Conservation (phyloP, 2,888 invertebrate genomes). For the Dolichomitus sp. region DNA sequence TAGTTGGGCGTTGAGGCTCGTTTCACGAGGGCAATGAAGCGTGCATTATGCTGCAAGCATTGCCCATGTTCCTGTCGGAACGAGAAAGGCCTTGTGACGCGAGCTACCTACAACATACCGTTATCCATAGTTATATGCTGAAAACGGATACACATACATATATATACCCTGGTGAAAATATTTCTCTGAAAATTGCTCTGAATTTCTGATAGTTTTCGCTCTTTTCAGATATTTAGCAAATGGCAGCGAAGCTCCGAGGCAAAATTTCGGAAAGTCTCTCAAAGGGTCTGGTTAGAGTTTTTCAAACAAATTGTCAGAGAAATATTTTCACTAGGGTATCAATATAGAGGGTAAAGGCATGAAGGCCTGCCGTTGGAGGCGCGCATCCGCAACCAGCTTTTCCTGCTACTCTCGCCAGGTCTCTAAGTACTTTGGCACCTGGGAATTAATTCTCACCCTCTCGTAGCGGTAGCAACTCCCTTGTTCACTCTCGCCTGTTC, state of each 20-base stretch:
- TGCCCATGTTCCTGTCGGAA: slow-evolving; percentile 51
- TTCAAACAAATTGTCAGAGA: no score
- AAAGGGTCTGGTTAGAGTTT: no score
- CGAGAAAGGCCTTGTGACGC: slow-evolving; percentile 18
- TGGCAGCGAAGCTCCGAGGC: no score
- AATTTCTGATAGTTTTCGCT: no score
- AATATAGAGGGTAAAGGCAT: not conserved
- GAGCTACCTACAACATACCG: not conserved
- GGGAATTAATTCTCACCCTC: slow-evolving; percentile 64
- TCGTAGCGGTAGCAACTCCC: slow-evolving; percentile 25
- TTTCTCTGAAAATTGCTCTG: no score
- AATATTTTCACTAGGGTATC: no score
- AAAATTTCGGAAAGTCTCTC: no score
- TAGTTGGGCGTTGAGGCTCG: slow-evolving; percentile 24
- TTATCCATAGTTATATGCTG: not conserved
- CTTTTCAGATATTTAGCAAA: no score
- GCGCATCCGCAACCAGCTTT: slow-evolving; percentile 15
- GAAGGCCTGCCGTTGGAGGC: slow-evolving; percentile 9
- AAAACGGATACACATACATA: not conserved
- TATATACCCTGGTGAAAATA: not conserved
- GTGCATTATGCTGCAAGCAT: slow-evolving; percentile 68
- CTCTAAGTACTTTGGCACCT: slow-evolving; percentile 66
- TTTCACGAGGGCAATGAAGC: slow-evolving; percentile 61
- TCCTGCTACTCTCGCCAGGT: slow-evolving; percentile 9
- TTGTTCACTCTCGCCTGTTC: slow-evolving; percentile 55